Conservation (phyloP, 2,113 vertebrate species). For the Alces alces region DNA sequence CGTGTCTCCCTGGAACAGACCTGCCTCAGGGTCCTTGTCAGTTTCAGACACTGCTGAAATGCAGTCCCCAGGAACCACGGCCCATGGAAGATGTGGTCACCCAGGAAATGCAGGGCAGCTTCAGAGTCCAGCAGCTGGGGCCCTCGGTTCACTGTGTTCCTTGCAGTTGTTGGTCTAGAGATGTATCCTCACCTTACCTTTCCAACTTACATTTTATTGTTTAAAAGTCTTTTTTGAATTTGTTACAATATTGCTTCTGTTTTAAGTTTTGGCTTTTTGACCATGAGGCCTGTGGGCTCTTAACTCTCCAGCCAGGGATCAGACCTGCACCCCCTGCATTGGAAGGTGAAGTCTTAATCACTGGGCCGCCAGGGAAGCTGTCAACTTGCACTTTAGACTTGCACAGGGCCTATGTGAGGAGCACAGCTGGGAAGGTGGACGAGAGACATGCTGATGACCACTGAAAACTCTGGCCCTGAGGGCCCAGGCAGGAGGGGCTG, state of each 20-base stretch:
- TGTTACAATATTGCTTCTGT: background rate
- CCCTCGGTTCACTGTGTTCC: accelerated
- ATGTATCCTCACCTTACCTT: background rate
- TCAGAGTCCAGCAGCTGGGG: background rate
- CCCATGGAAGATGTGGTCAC: accelerated
- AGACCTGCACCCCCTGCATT: background rate
- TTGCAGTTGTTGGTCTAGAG: background rate
- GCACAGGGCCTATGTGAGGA: background rate
- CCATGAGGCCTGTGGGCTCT: background rate
- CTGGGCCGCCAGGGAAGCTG: background rate
- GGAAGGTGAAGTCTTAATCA: background rate
- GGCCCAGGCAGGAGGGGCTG: background rate
- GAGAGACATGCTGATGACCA: background rate
- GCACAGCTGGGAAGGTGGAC: background rate
- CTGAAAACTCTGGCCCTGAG: background rate
- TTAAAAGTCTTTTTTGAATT: background rate
- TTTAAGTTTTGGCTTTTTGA: background rate
- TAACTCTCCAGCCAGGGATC: background rate
- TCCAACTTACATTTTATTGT: background rate
- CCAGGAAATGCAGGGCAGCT: background rate
- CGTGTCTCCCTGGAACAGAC: background rate
- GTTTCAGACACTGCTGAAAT: background rate
- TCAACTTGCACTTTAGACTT: too few species aligned
- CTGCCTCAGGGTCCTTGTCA: background rate
- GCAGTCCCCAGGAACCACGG: accelerated